Evolutionary conservation across 2,797 vertebrate genomes (phyloP), one percentile per base, ranked within the genome.

Genomic region (Microctenopoma steveboyesi): DNA sequence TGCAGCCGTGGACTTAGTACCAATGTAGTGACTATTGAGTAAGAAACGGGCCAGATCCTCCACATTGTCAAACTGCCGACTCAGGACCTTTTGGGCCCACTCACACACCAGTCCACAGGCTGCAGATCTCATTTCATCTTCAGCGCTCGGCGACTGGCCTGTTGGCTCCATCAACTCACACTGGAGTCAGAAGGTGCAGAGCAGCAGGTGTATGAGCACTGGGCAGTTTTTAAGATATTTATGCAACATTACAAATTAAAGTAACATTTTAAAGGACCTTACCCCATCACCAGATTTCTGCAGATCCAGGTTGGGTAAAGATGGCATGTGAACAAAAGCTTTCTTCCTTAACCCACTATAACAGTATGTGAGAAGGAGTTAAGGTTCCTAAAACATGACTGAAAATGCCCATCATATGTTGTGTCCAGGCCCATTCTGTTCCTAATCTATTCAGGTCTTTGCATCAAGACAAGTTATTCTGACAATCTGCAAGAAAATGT

Each of bases 271-370:
- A 49, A 28, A 5, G 7, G 28, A 33, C 85, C 93, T 86, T 93
- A 99, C 98, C 95, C 96, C 97, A 86, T 99, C 97, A 77, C 96
- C 96, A 82, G 96, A 95, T 89, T 99, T 98, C 89, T 98, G 97
- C 78, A 99, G 95, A 90, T 98, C 98, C 91, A 99, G 92, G 89
- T 97, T 98, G 82, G 98, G 98, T 85, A 99, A 92, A 75, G 97
- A 97, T 47, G 98, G 98, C 97, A 98, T 98, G 90, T 98, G 98
- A 88, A 99, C 97, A 79, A 99, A 97, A 74, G 98, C 97, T 92
- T 99, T 99, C 93, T 99, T 99, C 89, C 97, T 96, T 84, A 99
- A 94, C 85, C 98, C 98, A 81, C 98, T 99, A 88, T 99, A 99
- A 95, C 98, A 99, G 93, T 99, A 99, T 86, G 96, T 99, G 90